phyloP scores from a whole-genome alignment of 2,797 vertebrate genomes.

The Garrulus glandarius region DNA sequence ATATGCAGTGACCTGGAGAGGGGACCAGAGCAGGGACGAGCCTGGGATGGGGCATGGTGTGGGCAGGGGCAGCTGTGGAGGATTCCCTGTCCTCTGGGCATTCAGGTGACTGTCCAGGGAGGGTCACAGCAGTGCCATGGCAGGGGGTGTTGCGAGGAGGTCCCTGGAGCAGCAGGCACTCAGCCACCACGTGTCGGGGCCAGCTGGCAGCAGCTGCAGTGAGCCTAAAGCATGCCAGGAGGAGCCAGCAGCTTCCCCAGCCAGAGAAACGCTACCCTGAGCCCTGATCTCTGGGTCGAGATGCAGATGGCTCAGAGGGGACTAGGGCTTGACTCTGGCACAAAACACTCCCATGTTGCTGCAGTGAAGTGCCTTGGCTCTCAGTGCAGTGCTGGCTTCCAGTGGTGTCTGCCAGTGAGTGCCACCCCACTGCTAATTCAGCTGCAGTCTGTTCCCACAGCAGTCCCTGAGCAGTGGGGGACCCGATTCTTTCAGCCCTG shows the following conservation, averaged over 20 bases:
- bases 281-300: background rate
- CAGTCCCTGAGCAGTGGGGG: background rate
- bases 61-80: background rate
- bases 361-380: background rate
- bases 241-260: background rate
- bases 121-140: background rate
- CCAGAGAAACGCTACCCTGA: fast-evolving
- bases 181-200: background rate
- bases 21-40: background rate
- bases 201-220: background rate
- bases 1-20: background rate
- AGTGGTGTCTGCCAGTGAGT: background rate
- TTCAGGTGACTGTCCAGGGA: background rate
- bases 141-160: background rate
- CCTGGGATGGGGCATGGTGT: background rate
- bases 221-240: background rate
- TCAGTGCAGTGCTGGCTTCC: fast-evolving
- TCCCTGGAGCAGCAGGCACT: fast-evolving
- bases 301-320: background rate
- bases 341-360: background rate
- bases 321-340: background rate
- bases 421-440: background rate
- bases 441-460: background rate
- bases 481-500: background rate
- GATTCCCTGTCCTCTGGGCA: background rate